Evolutionary conservation across 2,797 vertebrate genomes (phyloP).

Genomic region (Oophaga sylvatica): DNA sequence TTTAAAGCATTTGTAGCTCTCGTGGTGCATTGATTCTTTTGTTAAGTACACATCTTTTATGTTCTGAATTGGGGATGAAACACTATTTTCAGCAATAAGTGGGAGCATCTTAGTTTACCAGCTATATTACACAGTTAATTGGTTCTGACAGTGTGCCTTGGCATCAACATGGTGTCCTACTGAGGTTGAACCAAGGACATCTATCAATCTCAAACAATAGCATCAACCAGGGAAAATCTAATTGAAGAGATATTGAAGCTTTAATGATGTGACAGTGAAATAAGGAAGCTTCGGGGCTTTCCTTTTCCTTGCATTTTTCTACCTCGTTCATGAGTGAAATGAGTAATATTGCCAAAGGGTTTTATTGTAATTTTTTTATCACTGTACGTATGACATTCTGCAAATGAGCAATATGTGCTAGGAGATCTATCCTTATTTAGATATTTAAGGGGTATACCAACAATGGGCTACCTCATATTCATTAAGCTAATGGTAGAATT

Average conservation of each 20-base stretch:
- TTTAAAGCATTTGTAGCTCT: background rate
- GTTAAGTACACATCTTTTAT: slow-evolving; percentile 14
- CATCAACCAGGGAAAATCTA: slow-evolving; percentile 77
- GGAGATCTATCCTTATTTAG: slow-evolving; percentile 53
- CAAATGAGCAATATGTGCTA: slow-evolving; percentile 60
- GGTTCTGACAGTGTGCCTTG: slow-evolving; percentile 56
- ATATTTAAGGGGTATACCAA: slow-evolving; percentile 48
- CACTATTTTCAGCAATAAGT: slow-evolving; percentile 56
- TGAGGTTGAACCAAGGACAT: slow-evolving; percentile 81
- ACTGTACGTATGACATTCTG: slow-evolving; percentile 64
- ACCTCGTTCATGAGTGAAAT: slow-evolving; percentile 66
- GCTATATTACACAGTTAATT: slow-evolving; percentile 49
- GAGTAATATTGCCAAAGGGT: slow-evolving; percentile 64
- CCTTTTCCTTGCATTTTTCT: slow-evolving; percentile 66
- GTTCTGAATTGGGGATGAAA: slow-evolving; percentile 52
- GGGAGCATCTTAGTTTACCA: slow-evolving; percentile 46
- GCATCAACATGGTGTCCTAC: slow-evolving; percentile 69
- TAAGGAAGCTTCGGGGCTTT: slow-evolving; percentile 73
- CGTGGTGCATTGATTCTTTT: background rate
- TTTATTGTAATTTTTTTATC: slow-evolving; percentile 65
- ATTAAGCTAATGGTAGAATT: slow-evolving; percentile 31
- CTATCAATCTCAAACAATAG: slow-evolving; percentile 78
- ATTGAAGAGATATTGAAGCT: slow-evolving; percentile 82
- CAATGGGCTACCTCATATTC: slow-evolving; percentile 33
- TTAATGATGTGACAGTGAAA: slow-evolving; percentile 83